phyloP scores from a whole-genome alignment of 2,888 invertebrate genomes.

The Acanthosepion esculentum region DNA sequence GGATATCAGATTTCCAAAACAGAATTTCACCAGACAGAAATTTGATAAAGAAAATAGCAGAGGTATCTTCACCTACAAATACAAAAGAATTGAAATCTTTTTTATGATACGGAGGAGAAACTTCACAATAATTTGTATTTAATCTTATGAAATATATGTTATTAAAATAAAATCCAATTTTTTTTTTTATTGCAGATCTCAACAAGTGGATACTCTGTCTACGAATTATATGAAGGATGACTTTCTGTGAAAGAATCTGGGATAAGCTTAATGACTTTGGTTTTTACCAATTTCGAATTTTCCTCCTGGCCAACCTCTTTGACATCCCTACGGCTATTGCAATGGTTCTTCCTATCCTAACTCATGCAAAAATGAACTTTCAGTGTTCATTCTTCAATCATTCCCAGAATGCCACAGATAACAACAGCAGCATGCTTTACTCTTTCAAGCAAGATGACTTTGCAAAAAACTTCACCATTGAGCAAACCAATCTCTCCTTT shows the following conservation, averaged over 20 bases:
- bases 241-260: slow-evolving; percentile 69
- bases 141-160: too few species aligned
- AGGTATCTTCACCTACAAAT: too few species aligned
- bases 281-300: slow-evolving; percentile 69
- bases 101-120: too few species aligned
- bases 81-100: too few species aligned
- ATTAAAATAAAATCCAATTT: background rate
- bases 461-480: background rate
- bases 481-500: background rate
- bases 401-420: background rate
- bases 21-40: too few species aligned
- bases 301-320: slow-evolving; percentile 70
- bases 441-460: background rate
- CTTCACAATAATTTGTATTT: too few species aligned
- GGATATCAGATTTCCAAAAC: too few species aligned
- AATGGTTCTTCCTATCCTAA: slow-evolving; percentile 70
- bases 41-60: too few species aligned
- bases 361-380: slow-evolving; percentile 64
- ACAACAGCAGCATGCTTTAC: too few species aligned
- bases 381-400: slow-evolving; percentile 56
- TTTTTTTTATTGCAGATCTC: background rate
- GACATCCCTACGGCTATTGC: slow-evolving; percentile 73
- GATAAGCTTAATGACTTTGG: slow-evolving; percentile 69
- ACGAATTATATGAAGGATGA: slow-evolving; percentile 53
- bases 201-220: background rate